Percentiles rank a stretch among this genome's conserved stretches.
These are phyloP conservation scores for Capricornis sumatraensis DNA, from an alignment of 2,113 vertebrate species.

Conservation along the genomic window DNA sequence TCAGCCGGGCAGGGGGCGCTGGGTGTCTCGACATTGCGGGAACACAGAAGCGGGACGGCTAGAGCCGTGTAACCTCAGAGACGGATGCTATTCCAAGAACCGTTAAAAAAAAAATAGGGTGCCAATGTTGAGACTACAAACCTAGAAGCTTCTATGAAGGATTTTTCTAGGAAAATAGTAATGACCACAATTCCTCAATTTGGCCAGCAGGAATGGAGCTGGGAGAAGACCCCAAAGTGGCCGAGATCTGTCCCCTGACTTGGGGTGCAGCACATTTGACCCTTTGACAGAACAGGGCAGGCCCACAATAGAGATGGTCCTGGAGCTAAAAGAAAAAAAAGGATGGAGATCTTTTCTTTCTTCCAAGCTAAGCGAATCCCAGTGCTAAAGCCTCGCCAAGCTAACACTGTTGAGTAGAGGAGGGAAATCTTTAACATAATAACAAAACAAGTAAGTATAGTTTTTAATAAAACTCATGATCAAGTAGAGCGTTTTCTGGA, in stretches of 20 bases:
- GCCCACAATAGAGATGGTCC: fast-evolving
- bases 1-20: too few relatives aligned
- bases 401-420: fast-evolving
- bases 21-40: fast-evolving
- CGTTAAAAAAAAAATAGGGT: fast-evolving
- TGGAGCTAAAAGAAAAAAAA: too few relatives aligned
- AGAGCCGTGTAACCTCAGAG: fast-evolving
- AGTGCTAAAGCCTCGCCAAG: fast-evolving
- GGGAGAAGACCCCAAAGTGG: background rate
- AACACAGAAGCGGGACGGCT: fast-evolving
- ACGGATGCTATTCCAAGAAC: fast-evolving
- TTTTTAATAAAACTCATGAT: background rate
- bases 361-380: too few relatives aligned
- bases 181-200: background rate
- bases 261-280: fast-evolving
- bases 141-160: background rate
- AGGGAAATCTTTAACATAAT: background rate
- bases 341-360: fast-evolving
- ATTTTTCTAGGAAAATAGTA: background rate
- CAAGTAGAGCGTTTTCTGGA: background rate
- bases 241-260: background rate
- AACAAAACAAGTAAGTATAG: background rate
- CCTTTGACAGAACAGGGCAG: background rate
- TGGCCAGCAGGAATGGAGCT: fast-evolving
- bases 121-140: background rate